These are phyloP conservation scores for Macrotus californicus DNA, from an alignment of 2,113 vertebrate genomes.

Conservation along the genomic window DNA sequence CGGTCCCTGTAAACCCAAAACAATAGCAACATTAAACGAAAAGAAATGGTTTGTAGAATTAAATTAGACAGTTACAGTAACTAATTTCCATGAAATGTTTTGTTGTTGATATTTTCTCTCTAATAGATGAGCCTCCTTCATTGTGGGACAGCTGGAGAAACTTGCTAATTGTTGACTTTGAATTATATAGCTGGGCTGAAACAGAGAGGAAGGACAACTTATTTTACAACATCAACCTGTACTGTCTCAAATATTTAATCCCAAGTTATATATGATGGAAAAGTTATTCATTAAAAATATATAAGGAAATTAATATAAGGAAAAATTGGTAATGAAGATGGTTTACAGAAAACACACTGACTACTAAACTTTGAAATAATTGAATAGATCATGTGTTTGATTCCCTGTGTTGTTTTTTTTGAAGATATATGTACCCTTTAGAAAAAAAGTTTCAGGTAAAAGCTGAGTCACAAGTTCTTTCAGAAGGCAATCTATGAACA, in stretches of 20 bases:
- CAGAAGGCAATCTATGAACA: neutral
- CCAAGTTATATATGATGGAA: neutral
- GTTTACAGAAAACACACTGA: neutral
- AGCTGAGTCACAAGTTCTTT: slow-evolving; percentile 14
- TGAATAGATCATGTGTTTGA: neutral
- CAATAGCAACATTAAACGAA: neutral
- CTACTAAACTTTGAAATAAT: neutral
- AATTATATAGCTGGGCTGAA: neutral
- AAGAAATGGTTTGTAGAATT: neutral
- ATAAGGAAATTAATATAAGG: neutral
- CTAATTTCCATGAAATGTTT: neutral
- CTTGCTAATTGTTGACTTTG: neutral
- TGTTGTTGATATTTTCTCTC: neutral
- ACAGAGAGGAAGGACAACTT: neutral
- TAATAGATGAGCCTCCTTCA: neutral
- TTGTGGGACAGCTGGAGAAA: neutral
- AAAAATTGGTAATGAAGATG: neutral
- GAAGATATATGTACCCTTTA: neutral
- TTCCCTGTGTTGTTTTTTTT: neutral
- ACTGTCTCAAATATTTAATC: neutral
- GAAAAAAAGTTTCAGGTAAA: neutral
- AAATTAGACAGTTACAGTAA: neutral
- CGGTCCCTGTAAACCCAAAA: slow-evolving; percentile 82
- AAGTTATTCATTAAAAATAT: slow-evolving; percentile 26
- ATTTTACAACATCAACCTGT: neutral